Conservation (phyloP, 2,797 vertebrate species). For the Adrianichthys oophorus region DNA sequence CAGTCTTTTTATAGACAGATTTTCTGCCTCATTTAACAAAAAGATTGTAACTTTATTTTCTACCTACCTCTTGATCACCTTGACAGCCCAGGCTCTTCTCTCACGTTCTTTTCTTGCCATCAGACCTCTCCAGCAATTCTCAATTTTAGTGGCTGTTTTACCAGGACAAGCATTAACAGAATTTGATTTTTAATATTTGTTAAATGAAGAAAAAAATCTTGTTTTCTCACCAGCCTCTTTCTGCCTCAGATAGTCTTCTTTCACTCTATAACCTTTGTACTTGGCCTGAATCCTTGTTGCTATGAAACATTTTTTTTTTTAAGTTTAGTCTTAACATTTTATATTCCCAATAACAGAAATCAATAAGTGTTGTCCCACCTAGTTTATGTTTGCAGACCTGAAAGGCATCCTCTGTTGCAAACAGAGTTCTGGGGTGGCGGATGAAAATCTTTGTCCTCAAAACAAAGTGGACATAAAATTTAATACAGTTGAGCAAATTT, state of each 20-base stretch:
- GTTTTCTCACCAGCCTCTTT: conserved; percentile 82
- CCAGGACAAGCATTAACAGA: not conserved
- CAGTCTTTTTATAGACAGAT: not conserved
- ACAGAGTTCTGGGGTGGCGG: conserved; percentile 91
- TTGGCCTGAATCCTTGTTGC: conserved; percentile 93
- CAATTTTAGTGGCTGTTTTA: conserved; percentile 87
- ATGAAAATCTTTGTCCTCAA: conserved; percentile 96
- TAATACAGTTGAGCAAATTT: not conserved
- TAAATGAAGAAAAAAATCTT: not conserved
- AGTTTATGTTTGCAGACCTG: conserved; percentile 90
- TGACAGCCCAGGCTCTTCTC: conserved; percentile 87
- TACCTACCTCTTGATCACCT: conserved; percentile 86
- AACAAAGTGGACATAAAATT: conserved; percentile 4
- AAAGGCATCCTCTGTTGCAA: conserved; percentile 95
- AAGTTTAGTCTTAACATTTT: no score
- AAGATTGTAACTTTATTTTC: not conserved
- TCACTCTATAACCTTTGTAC: conserved; percentile 87
- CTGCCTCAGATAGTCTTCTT: conserved; percentile 81
- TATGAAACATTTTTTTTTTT: conserved; percentile 43
- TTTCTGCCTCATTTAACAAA: no score
- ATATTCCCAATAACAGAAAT: not conserved
- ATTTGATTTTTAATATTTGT: no score
- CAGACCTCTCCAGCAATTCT: conserved; percentile 87
- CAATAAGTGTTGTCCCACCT: conserved; percentile 70
- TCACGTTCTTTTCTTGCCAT: conserved; percentile 84